Evolutionary conservation across 2,113 vertebrate species (phyloP), one percentile per base, ranked within the genome.

Genomic region (Ursus arctos): DNA sequence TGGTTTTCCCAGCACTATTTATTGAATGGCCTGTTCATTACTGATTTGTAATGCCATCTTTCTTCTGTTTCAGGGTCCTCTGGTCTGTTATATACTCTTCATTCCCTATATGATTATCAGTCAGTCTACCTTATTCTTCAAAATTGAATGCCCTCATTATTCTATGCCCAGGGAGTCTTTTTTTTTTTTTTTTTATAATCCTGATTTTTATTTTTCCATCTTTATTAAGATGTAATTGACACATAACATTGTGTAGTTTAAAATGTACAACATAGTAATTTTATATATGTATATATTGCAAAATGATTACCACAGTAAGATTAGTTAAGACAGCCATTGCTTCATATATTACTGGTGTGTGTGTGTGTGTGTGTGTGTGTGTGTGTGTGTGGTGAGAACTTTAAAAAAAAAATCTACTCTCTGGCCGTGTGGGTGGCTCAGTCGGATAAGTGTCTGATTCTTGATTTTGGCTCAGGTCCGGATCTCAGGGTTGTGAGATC

Each of bases 81-180:
- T 82, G 21, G 26, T 82, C 26, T 77, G 26, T 67, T 77, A 49
- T n/a, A 91, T 72, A 40, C 12, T 31, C 0, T 72, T 82, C 33
- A 88, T 89, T 61, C 14, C 24, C 51, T 94, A 71, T 65, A 33
- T 65, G 63, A 65, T 65, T 51, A 79, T 57, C 81, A 91, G 6
- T 86, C 88, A 43, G 1, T 61, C 14, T 72, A 19, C 33, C 43
- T 89, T 94, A 26, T 61, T 89, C 28, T 61, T 61, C 24, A 74
- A 49, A 89, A 94, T 89, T 53, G 67, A 89, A 51, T 74, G 28
- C 14, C 83, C 21, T 94, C 21, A 86, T 94, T 79, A 83, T 11
- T 43, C 40, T 82, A n/a, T 69, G 51, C 61, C 28, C 74, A n/a
- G 61, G 19, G 61, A 79, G n/a, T 12, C 82, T 12, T 43, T 63